Conservation (phyloP, 2,113 vertebrate species). For the Anas platyrhynchos region DNA sequence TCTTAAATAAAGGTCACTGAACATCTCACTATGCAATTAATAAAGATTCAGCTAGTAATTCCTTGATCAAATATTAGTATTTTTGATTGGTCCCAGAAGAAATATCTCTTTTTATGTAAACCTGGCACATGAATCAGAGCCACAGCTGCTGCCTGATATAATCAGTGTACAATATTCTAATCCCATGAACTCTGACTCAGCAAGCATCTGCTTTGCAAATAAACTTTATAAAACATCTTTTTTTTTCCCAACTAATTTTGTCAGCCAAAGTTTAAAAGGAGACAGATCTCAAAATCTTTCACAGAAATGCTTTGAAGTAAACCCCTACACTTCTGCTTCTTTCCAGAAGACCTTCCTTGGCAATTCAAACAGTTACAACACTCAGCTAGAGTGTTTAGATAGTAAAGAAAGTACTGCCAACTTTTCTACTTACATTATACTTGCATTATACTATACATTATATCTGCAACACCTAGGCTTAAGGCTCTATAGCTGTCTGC, state of each 20-base stretch:
- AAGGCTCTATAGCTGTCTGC: not conserved
- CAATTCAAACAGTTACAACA: slow-evolving; percentile 4
- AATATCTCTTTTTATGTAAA: slow-evolving; percentile 53
- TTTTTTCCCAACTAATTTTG: slow-evolving; percentile 37
- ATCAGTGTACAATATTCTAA: slow-evolving; percentile 64
- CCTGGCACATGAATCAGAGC: slow-evolving; percentile 56
- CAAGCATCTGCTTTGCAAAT: slow-evolving; percentile 66
- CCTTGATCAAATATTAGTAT: slow-evolving; percentile 67
- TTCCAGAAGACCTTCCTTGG: not conserved
- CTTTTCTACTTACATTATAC: not conserved
- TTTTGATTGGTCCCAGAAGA: slow-evolving; percentile 71
- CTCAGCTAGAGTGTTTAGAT: not conserved
- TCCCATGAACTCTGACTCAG: slow-evolving; percentile 62
- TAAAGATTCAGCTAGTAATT: slow-evolving; percentile 57
- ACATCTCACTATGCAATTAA: slow-evolving; percentile 47
- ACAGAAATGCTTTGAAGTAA: not conserved
- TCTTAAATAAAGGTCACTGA: slow-evolving; percentile 59
- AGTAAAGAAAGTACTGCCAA: not conserved
- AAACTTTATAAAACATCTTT: slow-evolving; percentile 4
- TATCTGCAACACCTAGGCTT: not conserved
- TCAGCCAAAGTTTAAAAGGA: slow-evolving; percentile 18
- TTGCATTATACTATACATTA: too few species aligned
- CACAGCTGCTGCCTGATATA: slow-evolving; percentile 60
- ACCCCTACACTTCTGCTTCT: not conserved
- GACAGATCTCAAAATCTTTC: not conserved